Conservation (phyloP, 2,113 vertebrate species). For the Ardeotis arabs region DNA sequence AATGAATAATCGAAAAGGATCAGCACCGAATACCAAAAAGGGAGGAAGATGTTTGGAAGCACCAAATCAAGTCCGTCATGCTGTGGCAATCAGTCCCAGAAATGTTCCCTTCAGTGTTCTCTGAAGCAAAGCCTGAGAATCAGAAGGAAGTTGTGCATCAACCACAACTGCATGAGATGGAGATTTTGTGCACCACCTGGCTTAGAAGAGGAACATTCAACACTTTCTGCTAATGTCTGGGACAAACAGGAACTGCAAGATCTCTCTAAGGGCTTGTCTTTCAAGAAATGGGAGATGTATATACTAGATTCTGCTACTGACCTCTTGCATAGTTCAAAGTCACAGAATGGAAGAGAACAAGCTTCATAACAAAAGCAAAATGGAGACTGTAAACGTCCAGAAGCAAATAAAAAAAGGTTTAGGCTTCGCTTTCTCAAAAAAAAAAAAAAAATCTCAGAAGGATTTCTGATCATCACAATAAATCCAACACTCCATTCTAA, state of each 20-base stretch:
- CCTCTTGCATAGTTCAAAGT: not conserved
- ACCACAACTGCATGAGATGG: not conserved
- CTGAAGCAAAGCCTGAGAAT: not conserved
- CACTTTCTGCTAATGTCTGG: not conserved
- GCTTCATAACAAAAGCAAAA: not conserved
- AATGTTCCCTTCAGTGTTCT: not conserved
- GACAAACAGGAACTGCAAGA: not conserved
- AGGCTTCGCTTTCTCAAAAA: too few relatives aligned
- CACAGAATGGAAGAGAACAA: not conserved
- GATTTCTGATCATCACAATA: not conserved
- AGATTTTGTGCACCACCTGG: not conserved
- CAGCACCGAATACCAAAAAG: not conserved
- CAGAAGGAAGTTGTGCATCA: not conserved
- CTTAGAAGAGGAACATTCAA: not conserved
- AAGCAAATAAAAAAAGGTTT: not conserved
- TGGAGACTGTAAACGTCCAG: not conserved
- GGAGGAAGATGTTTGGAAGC: not conserved
- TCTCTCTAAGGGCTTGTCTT: not conserved
- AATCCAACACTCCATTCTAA: not conserved
- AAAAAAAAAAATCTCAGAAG: too few relatives aligned
- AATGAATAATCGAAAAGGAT: not conserved
- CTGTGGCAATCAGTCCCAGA: not conserved
- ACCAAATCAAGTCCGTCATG: not conserved
- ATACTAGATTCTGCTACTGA: not conserved
- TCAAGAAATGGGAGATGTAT: not conserved